Conservation (phyloP, 2,888 invertebrate genomes). For the Ectemnius continuus region DNA sequence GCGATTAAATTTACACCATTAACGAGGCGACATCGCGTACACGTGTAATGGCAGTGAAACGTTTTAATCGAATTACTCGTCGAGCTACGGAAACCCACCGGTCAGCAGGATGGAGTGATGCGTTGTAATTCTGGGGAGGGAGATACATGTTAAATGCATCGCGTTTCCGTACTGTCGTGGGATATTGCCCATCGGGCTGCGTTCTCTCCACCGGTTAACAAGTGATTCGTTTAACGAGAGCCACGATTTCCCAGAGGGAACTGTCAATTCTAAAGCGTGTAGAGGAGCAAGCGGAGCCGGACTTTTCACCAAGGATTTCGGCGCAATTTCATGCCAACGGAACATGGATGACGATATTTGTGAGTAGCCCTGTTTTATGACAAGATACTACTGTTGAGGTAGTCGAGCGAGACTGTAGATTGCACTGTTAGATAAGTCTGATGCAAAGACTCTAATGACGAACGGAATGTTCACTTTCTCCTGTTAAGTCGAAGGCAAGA, state of each 20-base stretch:
- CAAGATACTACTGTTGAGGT: background rate
- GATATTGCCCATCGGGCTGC: background rate
- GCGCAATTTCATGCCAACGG: background rate
- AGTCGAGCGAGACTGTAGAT: background rate
- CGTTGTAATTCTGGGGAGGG: constrained; percentile 3
- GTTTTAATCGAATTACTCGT: constrained; percentile 25
- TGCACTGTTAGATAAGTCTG: constrained; percentile 18
- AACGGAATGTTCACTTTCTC: constrained; percentile 31
- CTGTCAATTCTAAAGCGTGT: background rate
- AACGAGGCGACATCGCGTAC: background rate
- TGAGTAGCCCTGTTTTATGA: constrained; percentile 52
- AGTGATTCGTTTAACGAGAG: no score
- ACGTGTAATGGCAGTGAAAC: constrained; percentile 10
- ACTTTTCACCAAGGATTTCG: constrained; percentile 11
- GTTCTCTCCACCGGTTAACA: no score
- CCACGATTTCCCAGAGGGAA: no score
- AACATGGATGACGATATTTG: constrained; percentile 66
- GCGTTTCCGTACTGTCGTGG: background rate
- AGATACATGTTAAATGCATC: constrained; percentile 5
- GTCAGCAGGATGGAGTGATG: background rate
- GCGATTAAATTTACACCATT: background rate
- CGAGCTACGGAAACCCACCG: constrained; percentile 15
- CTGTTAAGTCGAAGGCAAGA: background rate
- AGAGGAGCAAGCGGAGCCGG: no score
- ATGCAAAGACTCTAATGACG: constrained; percentile 23